Evolutionary conservation across 2,113 vertebrate species (phyloP).

Genomic region (Apteryx mantelli): DNA sequence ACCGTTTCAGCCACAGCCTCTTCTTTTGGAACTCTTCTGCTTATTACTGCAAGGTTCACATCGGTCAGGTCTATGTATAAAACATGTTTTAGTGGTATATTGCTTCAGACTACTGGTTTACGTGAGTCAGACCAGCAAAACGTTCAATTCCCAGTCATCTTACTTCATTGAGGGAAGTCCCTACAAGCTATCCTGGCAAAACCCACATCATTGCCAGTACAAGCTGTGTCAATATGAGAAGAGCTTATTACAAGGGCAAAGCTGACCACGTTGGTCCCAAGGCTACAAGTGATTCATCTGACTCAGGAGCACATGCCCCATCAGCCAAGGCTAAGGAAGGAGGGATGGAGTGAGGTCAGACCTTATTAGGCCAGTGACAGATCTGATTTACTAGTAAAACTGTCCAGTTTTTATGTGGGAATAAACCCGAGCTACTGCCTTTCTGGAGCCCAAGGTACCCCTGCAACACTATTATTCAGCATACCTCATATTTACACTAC

Average conservation of each 20-base stretch:
- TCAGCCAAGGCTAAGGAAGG: neutral
- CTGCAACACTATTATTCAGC: neutral
- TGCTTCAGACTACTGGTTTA: neutral
- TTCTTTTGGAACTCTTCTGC: neutral
- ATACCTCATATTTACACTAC: neutral
- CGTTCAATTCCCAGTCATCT: neutral
- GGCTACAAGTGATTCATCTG: neutral
- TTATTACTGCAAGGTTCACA: neutral
- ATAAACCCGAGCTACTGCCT: neutral
- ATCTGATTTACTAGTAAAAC: neutral
- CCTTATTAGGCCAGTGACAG: neutral
- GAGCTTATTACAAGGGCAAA: neutral
- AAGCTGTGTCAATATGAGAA: neutral
- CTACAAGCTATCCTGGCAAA: neutral
- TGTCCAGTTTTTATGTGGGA: neutral
- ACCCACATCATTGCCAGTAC: neutral
- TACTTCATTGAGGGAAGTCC: neutral
- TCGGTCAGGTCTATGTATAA: rapidly evolving
- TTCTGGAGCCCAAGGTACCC: neutral
- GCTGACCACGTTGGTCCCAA: rapidly evolving
- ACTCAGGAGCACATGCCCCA: rapidly evolving
- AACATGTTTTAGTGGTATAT: neutral
- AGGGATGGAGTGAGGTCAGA: neutral
- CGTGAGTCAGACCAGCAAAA: neutral
- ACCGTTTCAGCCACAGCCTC: neutral